Percentiles rank a stretch among this genome's conserved stretches.
Conservation (phyloP, 2,113 vertebrate species). For the Chunga burmeisteri region DNA sequence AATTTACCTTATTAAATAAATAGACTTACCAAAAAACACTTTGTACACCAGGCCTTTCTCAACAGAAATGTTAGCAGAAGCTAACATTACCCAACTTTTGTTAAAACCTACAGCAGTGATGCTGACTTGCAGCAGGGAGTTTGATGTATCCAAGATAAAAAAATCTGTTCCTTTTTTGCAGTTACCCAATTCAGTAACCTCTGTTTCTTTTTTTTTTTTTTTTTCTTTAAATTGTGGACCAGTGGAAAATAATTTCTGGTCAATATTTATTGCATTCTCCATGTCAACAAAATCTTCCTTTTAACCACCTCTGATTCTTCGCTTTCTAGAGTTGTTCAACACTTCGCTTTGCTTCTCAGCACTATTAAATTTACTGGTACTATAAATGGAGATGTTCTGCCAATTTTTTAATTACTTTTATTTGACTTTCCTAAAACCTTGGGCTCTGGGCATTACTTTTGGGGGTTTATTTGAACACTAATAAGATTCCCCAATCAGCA, state of each 20-base stretch:
- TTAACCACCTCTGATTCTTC: background rate
- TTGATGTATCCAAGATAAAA: background rate
- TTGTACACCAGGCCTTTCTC: background rate
- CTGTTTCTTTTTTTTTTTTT: background rate
- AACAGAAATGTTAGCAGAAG: background rate
- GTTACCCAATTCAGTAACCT: background rate
- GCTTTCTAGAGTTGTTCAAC: background rate
- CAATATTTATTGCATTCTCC: background rate
- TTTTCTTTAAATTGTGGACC: background rate
- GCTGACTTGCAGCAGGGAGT: background rate
- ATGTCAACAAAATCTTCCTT: background rate
- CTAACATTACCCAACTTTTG: background rate
- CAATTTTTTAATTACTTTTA: background rate
- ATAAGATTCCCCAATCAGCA: background rate
- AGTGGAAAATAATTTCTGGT: background rate
- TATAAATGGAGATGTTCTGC: rapidly evolving
- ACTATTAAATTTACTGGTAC: background rate
- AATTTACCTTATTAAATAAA: background rate
- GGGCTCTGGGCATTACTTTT: background rate
- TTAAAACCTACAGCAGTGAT: background rate
- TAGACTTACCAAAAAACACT: background rate
- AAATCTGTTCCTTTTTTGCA: background rate
- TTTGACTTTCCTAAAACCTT: background rate
- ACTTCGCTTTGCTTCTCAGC: background rate
- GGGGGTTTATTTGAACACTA: background rate